phyloP scores from a whole-genome alignment of 2,888 invertebrate species.

The Cryptus viduatorius region DNA sequence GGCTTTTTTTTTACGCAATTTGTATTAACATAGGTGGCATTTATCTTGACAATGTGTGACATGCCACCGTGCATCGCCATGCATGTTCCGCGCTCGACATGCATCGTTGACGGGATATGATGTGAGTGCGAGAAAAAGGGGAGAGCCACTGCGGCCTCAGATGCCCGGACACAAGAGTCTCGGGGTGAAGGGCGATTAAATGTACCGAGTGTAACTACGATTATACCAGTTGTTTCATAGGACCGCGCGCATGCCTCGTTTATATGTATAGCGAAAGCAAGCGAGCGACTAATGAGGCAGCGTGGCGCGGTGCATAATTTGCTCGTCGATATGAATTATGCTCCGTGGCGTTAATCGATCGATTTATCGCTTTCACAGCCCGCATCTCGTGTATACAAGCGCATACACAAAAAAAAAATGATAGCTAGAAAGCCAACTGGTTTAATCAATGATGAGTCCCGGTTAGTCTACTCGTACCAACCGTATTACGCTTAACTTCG shows the following conservation, averaged over 20 bases:
- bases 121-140: background rate
- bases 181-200: constrained; percentile 57
- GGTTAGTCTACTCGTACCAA: background rate
- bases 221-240: constrained; percentile 38
- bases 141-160: constrained; percentile 15
- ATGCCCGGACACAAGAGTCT: constrained; percentile 43
- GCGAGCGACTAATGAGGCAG: constrained; percentile 59
- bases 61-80: constrained; percentile 24
- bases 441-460: background rate
- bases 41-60: constrained; percentile 60
- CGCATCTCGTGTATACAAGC: constrained; percentile 33
- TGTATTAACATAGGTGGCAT: constrained; percentile 65
- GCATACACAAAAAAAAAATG: background rate
- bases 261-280: constrained; percentile 57
- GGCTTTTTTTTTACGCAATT: constrained; percentile 64
- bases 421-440: constrained; percentile 15
- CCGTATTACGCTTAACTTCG: background rate
- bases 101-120: background rate
- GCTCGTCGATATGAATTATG: constrained; percentile 76
- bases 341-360: constrained; percentile 73
- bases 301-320: constrained; percentile 67
- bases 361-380: constrained; percentile 71
- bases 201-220: constrained; percentile 48
- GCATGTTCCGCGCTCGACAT: background rate
- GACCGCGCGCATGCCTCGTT: constrained; percentile 3